These are phyloP conservation scores for Neolamprologus fasciatus DNA, from an alignment of 2,113 vertebrate genomes.

Conservation along the genomic window DNA sequence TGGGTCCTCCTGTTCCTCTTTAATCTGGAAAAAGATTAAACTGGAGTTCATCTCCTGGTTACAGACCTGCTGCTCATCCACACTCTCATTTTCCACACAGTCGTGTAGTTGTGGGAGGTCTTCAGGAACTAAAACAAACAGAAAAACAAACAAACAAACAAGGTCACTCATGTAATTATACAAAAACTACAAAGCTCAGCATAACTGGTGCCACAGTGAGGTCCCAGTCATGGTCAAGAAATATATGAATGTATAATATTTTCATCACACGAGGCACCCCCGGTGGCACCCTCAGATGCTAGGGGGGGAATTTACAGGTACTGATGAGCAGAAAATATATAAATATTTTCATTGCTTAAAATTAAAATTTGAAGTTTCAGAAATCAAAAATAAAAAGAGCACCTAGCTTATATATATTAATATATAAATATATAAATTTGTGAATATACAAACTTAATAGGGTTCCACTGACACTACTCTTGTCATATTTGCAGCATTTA, in stretches of 20 bases:
- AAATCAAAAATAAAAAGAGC: neutral
- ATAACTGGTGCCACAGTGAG: neutral
- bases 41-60: neutral
- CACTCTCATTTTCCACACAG: neutral
- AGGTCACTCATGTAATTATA: neutral
- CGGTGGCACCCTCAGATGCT: neutral
- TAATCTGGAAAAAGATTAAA: neutral
- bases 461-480: rapidly evolving
- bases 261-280: neutral
- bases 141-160: neutral
- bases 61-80: neutral
- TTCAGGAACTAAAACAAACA: neutral
- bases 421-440: neutral
- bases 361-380: rapidly evolving
- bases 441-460: neutral
- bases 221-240: neutral
- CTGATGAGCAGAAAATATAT: neutral
- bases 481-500: neutral
- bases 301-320: neutral
- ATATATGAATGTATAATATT: neutral
- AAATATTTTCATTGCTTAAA: rapidly evolving
- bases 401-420: neutral
- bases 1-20: neutral
- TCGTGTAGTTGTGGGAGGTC: neutral
- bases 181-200: neutral